Evolutionary conservation across 2,113 vertebrate genomes (phyloP), one percentile per base, ranked within the genome.

Genomic region (Steatornis caripensis): DNA sequence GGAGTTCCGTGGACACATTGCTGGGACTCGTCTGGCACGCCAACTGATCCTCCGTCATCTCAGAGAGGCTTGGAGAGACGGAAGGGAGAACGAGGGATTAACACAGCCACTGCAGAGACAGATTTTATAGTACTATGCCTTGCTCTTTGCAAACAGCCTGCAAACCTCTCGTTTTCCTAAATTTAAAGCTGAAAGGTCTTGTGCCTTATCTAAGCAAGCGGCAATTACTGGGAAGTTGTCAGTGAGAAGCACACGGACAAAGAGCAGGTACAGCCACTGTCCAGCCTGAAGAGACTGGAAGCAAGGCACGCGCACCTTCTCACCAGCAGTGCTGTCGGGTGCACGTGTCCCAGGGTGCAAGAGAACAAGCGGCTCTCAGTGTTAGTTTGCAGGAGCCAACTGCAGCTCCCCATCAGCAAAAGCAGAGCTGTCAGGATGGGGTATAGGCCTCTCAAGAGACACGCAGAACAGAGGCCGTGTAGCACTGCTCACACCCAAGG

Each of bases 21-120:
- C 98, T 98, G 65, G 98, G 96, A 68, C 98, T 98, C 0, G 99
- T 99, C 93, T 99, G 97, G 87, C 99, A 99, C 11, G 97, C 97
- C 68, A 99, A 92, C 70, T 98, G 97, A 91, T 98, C 98, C 21
- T 97, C 98, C 21, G 98, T 98, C 89, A 99, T 98, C 64, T 98
- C 98, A 11, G 98, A 98, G 10, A 98, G 97, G 84, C 99, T 99
- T 95, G 34, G 48, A 77, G 60, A 66, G 46, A 69, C 23, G 64
- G n/a, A 79, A 75, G 24, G 75, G 32, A 68, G 27, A 86, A 74
- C 20, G 93, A 26, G 8, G 39, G 43, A 82, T 95, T 87, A 87
- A 90, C 27, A 61, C 19, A 88, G 24, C 8, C 51, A n/a, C 34
- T 61, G 43, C 51, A 80, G 69, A 93, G 57, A 78, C 21, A 80